Base-by-base conservation (phyloP, 2,113 vertebrate genomes). In the Pavo muticus region DNA sequence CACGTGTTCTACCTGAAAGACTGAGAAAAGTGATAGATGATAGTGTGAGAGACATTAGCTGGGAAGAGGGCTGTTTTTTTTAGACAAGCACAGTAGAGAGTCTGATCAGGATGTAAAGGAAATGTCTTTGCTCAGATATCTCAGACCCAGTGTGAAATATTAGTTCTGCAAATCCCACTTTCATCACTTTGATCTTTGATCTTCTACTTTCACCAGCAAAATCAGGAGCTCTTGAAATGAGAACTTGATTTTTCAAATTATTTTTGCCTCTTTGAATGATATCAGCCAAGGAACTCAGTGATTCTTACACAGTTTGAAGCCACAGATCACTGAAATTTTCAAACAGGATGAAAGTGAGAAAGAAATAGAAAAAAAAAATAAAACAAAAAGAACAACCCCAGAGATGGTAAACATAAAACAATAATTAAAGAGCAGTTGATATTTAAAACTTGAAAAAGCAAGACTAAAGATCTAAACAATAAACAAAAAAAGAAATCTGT, bases 251-350 rank as follows among this genome's bases (percentile, higher is more conserved):
- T 92, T 86, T 77, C 35, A 47, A 85, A 71, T 60, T 56, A 1
- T 39, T 91, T 89, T 91, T 71, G 15, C 21, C 4, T 9, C 21
- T 83, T 84, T 44, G 21, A 56, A 71, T 68, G 0, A 44, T n/a
- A 83, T 16, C 79, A 92, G 79, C 4, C 13, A 64, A 15, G 10
- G 19, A 80, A 80, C 1, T 0, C 0, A 0, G 19, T 84, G 60
- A 60, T 85, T 92, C 85, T 80, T 90, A 57, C 27, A 71, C 24
- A 56, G 39, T 86, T 80, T 83, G 70, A 88, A 93, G 20, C 27
- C 50, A 71, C 32, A 84, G 10, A 47, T 57, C 68, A 60, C 42
- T 64, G 78, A 83, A 90, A 91, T 84, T 79, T 79, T 91, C 21
- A 78, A 88, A 56, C 5, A 77, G 5, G 11, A 88, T 86, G 19